A percentile compares a stretch with the other conserved stretches of the same genome.
Evolutionary conservation across 2,797 vertebrate genomes (phyloP).

Genomic region (Iguana delicatissima): DNA sequence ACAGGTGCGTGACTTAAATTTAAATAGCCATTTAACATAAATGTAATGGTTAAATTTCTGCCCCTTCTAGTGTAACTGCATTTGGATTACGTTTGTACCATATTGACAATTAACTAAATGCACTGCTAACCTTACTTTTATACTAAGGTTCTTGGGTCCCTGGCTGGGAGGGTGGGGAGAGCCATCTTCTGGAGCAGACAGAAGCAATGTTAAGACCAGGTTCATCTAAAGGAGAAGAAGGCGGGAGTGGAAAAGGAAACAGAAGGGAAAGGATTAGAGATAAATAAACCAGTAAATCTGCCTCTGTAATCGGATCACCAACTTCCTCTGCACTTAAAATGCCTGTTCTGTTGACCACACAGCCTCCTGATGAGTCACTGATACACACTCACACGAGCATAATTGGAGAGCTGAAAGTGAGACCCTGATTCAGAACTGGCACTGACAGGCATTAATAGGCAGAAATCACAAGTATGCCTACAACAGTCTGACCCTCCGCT

Average conservation of each 20-base stretch:
- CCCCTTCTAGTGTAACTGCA: too few relatives aligned
- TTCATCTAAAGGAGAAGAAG: background rate
- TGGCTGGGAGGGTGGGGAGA: background rate
- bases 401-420: background rate
- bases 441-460: background rate
- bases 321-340: constrained; percentile 33
- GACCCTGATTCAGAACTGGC: background rate
- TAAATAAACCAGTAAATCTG: constrained; percentile 29
- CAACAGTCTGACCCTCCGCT: background rate
- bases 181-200: background rate
- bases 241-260: constrained; percentile 13
- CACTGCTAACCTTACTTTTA: too few relatives aligned
- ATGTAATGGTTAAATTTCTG: too few relatives aligned
- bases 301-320: constrained; percentile 22
- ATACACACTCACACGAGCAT: background rate
- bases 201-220: background rate
- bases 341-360: constrained; percentile 6
- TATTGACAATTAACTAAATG: too few relatives aligned
- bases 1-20: too few relatives aligned
- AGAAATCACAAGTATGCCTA: background rate
- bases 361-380: background rate
- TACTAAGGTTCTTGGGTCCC: too few relatives aligned
- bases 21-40: too few relatives aligned
- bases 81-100: too few relatives aligned
- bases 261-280: constrained; percentile 38